Conservation (phyloP, 2,888 invertebrate genomes). For the Aporophyla lueneburgensis region DNA sequence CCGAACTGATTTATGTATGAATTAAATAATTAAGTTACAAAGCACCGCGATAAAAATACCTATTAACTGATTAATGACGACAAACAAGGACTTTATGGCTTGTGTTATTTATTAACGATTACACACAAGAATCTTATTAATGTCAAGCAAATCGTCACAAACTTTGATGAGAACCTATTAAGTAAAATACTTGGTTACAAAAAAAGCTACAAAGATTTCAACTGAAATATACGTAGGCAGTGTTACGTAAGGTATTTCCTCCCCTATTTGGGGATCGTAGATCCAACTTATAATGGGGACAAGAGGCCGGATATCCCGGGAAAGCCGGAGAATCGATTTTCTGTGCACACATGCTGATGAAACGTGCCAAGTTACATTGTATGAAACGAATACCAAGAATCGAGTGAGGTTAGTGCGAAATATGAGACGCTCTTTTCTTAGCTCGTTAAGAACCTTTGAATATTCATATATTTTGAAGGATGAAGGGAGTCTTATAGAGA, state of each 20-base stretch:
- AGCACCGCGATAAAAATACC: background rate
- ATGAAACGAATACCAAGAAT: slow-evolving; percentile 23
- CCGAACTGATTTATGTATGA: slow-evolving; percentile 29
- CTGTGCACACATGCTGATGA: slow-evolving; percentile 27
- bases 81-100: slow-evolving; percentile 10
- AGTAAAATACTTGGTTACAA: slow-evolving; percentile 8
- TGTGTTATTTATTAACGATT: slow-evolving; percentile 8
- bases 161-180: background rate
- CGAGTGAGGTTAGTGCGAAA: slow-evolving; percentile 5
- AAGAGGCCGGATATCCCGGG: slow-evolving; percentile 36
- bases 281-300: slow-evolving; percentile 52
- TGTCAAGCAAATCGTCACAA: slow-evolving; percentile 10
- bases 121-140: background rate
- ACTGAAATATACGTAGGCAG: slow-evolving; percentile 26
- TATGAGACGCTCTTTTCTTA: slow-evolving; percentile 19
- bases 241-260: slow-evolving; percentile 28
- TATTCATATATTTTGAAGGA: slow-evolving; percentile 44
- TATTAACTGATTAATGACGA: slow-evolving; percentile 26
- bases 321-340: slow-evolving; percentile 51
- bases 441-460: slow-evolving; percentile 19
- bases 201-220: slow-evolving; percentile 21
- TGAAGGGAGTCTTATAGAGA: slow-evolving; percentile 5
- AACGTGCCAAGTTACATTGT: slow-evolving; percentile 30
- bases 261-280: slow-evolving; percentile 36
- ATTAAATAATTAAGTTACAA: slow-evolving; percentile 19